phyloP scores from a whole-genome alignment of 2,797 vertebrate genomes.

The Sebastes diploproa region DNA sequence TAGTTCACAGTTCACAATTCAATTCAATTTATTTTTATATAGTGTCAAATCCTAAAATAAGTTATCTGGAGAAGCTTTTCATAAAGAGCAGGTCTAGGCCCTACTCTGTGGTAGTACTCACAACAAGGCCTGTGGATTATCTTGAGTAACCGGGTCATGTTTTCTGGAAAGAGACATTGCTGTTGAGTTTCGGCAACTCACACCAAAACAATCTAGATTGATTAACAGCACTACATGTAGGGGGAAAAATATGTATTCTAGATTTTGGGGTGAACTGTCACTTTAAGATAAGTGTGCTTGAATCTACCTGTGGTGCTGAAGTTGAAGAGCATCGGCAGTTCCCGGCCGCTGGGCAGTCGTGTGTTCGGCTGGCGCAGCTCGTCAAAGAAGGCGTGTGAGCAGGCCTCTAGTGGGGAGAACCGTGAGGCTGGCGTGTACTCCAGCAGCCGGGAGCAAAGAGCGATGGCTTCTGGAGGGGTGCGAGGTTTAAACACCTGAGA shows the following conservation, averaged over 20 bases:
- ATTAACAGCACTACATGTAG: no score
- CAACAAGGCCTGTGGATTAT: no score
- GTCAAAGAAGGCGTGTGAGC: conserved; percentile 89
- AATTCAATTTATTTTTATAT: no score
- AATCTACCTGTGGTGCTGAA: conserved; percentile 85
- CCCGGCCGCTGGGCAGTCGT: conserved; percentile 88
- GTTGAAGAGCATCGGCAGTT: conserved; percentile 89
- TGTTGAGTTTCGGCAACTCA: no score
- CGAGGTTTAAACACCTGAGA: conserved; percentile 90
- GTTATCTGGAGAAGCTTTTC: no score
- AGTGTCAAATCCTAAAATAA: no score
- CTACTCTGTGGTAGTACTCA: no score
- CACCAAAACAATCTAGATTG: not conserved
- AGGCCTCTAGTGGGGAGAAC: conserved; percentile 89
- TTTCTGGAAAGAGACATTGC: no score
- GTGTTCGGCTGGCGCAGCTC: conserved; percentile 87
- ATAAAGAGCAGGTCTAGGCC: no score
- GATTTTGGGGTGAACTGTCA: not conserved
- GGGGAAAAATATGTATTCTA: no score
- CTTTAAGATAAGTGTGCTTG: not conserved
- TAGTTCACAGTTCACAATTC: not conserved
- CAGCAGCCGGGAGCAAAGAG: conserved; percentile 88
- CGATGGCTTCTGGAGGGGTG: conserved; percentile 89
- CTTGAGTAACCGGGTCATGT: no score
- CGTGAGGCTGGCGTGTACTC: conserved; percentile 90